Evolutionary conservation across 2,113 vertebrate genomes (phyloP).

Genomic region (Scartelaos histophorus): DNA sequence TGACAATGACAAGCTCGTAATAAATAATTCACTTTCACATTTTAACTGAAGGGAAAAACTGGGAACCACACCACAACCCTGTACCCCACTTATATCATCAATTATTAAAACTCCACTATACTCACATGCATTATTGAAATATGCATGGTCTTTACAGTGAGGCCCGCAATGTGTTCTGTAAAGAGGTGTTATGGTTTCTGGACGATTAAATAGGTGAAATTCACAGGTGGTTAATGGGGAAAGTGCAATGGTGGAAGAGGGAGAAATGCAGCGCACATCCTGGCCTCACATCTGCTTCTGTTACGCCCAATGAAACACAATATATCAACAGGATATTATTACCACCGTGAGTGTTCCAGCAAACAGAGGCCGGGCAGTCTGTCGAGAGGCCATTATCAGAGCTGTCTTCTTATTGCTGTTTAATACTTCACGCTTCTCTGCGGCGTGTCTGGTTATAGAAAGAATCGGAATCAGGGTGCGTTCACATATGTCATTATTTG

Average conservation of each 20-base stretch:
- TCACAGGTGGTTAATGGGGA: conserved; percentile 29
- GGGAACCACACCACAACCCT: not conserved
- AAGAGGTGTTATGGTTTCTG: not conserved
- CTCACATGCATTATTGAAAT: conserved; percentile 57
- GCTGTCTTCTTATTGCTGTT: not conserved
- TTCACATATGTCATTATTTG: too few relatives aligned
- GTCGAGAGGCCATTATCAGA: conserved; percentile 1
- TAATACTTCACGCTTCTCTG: not conserved
- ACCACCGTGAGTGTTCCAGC: not conserved
- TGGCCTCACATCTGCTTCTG: conserved; percentile 21
- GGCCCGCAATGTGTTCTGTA: conserved; percentile 2
- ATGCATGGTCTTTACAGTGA: conserved; percentile 29
- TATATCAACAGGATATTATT: conserved; percentile 20
- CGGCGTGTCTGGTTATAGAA: not conserved
- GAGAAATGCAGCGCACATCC: conserved; percentile 37
- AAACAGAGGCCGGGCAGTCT: not conserved
- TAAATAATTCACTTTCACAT: not conserved
- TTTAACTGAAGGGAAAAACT: not conserved
- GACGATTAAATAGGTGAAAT: conserved; percentile 11
- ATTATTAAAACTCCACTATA: conserved; percentile 40
- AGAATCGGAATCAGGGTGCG: not conserved
- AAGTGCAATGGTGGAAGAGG: conserved; percentile 15
- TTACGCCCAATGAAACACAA: conserved; percentile 14
- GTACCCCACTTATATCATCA: not conserved
- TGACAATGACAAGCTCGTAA: not conserved